Percentiles rank a stretch among this genome's conserved stretches.
Evolutionary conservation across 2,113 vertebrate genomes (phyloP).

Genomic region (Sisor rabdophorus): DNA sequence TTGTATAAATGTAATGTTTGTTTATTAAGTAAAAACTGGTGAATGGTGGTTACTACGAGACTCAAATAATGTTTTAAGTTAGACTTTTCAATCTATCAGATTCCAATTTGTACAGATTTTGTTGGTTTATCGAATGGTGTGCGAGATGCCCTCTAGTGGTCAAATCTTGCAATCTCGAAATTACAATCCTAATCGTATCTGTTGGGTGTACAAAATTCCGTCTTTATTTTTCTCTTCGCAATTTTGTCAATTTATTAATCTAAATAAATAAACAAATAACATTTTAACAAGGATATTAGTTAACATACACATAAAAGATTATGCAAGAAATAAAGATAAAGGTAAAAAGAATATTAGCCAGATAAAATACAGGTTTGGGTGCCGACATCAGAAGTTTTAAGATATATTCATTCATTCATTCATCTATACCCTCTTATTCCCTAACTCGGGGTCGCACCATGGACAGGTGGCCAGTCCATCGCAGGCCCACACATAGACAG

Average conservation of each 20-base stretch:
- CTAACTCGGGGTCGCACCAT: no score
- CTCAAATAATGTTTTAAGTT: neutral
- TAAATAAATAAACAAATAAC: neutral
- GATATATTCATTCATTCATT: no score
- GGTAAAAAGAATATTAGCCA: neutral
- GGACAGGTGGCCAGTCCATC: no score
- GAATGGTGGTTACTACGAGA: neutral
- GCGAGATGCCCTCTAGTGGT: slow-evolving; percentile 26
- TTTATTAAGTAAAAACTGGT: neutral
- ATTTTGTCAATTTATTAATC: neutral
- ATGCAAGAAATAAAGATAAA: neutral
- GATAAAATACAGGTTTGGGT: neutral
- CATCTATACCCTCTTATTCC: no score
- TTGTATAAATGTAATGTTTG: no score
- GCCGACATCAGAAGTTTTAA: neutral
- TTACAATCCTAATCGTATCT: neutral
- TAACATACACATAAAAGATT: neutral
- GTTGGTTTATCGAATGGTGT: slow-evolving; percentile 16
- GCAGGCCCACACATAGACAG: no score
- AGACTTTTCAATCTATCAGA: neutral
- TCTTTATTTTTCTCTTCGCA: neutral
- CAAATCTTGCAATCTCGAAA: neutral
- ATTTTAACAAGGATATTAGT: neutral
- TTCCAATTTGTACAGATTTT: neutral
- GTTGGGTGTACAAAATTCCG: neutral